Conservation (phyloP, 2,888 invertebrate species). For the Sclerodermus sp. region DNA sequence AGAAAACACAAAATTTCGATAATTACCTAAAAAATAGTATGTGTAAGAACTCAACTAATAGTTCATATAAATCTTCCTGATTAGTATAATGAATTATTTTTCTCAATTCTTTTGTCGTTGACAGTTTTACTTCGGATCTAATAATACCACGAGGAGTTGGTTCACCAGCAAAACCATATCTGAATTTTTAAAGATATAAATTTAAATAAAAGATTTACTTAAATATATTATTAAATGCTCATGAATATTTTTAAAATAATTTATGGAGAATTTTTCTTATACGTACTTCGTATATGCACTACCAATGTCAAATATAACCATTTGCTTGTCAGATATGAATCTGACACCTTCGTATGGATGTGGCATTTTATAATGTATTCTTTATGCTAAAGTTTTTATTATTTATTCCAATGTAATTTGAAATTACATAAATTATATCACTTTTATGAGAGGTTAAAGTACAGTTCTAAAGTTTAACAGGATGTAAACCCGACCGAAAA, state of each 20-base stretch:
- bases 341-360: slow-evolving; percentile 75
- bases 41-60: slow-evolving; percentile 86
- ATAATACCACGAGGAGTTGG: slow-evolving; percentile 85
- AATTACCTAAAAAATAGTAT: slow-evolving; percentile 81
- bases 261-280: not conserved
- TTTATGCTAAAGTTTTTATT: too few species aligned
- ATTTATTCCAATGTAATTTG: too few species aligned
- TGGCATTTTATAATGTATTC: slow-evolving; percentile 72
- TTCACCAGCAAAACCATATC: slow-evolving; percentile 92
- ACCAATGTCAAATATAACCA: slow-evolving; percentile 88
- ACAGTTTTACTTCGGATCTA: slow-evolving; percentile 73
- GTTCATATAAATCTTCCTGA: slow-evolving; percentile 76
- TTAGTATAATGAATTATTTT: slow-evolving; percentile 68
- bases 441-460: too few species aligned
- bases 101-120: slow-evolving; percentile 64
- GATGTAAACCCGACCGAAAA: too few species aligned
- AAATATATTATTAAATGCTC: slow-evolving; percentile 1
- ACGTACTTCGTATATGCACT: slow-evolving; percentile 88
- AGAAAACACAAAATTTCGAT: not conserved
- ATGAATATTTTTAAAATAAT: not conserved
- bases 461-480: too few species aligned
- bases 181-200: slow-evolving; percentile 47
- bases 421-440: too few species aligned
- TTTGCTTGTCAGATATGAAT: slow-evolving; percentile 82
- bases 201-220: slow-evolving; percentile 16